Base-by-base conservation (phyloP, 2,888 invertebrate genomes). In the Apotomis betuletana region DNA sequence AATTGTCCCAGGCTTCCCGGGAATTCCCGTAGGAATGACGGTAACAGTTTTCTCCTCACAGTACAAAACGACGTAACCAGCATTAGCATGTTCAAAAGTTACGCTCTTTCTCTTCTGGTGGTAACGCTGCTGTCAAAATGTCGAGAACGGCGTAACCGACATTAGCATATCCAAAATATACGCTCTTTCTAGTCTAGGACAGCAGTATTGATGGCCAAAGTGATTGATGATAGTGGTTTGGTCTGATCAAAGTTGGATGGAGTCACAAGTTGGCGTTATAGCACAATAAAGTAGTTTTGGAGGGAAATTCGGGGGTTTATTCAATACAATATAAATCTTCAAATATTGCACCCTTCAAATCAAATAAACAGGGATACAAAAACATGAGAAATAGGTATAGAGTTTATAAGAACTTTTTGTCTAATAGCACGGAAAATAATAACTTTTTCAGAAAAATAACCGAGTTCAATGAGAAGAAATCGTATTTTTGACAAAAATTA, bases 231-330 rank as follows among this genome's bases (percentile, higher is more conserved):
- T 44, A 44, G 41, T 64, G 12, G 38, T 44, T 41, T 13, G 12
- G 63, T 54, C 41, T 64, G 41, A 38, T 64, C 52, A 64, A 63
- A 64, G 38, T 64, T 54, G 15, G 54, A 64, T 64, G 41, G 38
- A 38, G 52, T 60, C 10, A 8, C 59, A 44, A 52, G 38, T 13
- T 52, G n/a, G 38, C 5, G 15, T 49, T 61, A 12, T 46, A 61
- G 49, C 12, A 61, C 46, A 61, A 49, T 44, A 41, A 41, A 13
- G 44, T 60, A 15, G 8, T 12, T n/a, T 15, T 15, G 8, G 9
- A 15, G 15, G 46, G 4, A 15, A 44, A 44, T 44, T 44, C 4
- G 15, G 41, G 5, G 6, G 41, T 41, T 41, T 41, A 41, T 41
- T 41, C 6, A 6, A 41, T 27, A 41, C 41, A 6, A 6, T 41